Percentiles rank a stretch among this genome's conserved stretches.
Conservation (phyloP, 2,888 invertebrate species). For the Trichogramma dendrolimi region DNA sequence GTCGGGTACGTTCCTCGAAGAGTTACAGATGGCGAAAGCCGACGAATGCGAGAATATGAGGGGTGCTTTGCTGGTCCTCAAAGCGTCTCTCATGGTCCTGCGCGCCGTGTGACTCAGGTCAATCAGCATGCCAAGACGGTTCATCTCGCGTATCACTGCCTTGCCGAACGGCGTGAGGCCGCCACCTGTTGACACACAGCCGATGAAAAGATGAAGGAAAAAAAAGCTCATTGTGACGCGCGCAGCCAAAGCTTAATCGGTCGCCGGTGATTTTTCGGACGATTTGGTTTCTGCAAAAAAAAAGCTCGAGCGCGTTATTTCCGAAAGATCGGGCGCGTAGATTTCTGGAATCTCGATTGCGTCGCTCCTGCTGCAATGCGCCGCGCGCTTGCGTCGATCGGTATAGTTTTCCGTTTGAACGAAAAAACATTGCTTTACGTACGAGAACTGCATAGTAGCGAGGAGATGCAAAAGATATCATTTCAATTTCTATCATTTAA, state of each 20-base stretch:
- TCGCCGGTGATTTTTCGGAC: not conserved
- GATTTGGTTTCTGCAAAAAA: too few species aligned
- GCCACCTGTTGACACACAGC: constrained; percentile 36
- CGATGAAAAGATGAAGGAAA: not conserved
- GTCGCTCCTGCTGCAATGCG: too few species aligned
- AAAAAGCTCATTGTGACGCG: not conserved
- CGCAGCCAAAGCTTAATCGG: not conserved
- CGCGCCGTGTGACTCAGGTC: constrained; percentile 85
- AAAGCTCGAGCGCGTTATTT: too few species aligned
- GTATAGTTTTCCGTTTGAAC: too few species aligned
- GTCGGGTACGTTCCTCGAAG: constrained; percentile 84
- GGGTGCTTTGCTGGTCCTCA: constrained; percentile 77
- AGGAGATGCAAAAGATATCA: too few species aligned
- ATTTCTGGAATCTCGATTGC: too few species aligned
- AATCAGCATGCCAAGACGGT: constrained; percentile 88
- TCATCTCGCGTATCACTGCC: constrained; percentile 86
- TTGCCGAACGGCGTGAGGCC: constrained; percentile 51
- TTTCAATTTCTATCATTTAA: too few species aligned
- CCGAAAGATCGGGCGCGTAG: too few species aligned
- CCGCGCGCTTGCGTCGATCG: too few species aligned
- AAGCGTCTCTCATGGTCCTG: constrained; percentile 78
- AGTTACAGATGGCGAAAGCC: constrained; percentile 80
- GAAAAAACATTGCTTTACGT: too few species aligned
- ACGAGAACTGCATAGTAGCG: too few species aligned
- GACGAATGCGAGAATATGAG: constrained; percentile 92